phyloP scores from a whole-genome alignment of 53 echinoderm and acorn worm genomes.

The Mesocentrotus franciscanus region DNA sequence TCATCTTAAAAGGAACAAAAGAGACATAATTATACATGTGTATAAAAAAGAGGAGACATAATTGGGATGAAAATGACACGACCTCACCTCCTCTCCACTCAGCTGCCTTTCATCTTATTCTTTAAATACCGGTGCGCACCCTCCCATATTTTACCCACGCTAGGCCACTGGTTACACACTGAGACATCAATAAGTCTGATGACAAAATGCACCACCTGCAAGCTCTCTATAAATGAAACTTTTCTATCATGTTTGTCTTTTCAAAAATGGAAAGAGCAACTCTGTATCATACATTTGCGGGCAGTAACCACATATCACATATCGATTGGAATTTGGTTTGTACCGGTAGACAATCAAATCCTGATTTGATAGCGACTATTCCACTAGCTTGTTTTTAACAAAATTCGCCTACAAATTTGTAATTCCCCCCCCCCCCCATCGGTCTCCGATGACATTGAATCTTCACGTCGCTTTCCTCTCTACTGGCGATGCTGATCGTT shows the following conservation, averaged over 20 bases:
- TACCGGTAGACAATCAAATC: neutral
- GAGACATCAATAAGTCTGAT: neutral
- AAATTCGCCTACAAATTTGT: neutral
- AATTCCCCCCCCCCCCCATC: neutral
- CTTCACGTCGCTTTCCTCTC: neutral
- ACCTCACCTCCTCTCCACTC: no score
- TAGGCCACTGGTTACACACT: neutral
- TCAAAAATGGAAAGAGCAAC: neutral
- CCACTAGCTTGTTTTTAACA: neutral
- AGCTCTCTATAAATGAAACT: neutral
- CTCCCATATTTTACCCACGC: neutral
- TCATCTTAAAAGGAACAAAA: no score
- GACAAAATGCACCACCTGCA: neutral
- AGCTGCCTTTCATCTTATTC: neutral
- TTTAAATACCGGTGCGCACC: neutral
- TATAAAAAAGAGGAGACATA: no score
- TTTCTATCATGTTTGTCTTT: neutral
- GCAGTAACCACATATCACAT: neutral
- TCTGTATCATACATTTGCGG: neutral
- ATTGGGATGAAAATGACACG: no score
- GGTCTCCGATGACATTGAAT: neutral
- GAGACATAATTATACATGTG: no score
- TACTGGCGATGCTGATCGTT: neutral
- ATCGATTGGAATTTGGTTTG: neutral
- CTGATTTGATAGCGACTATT: neutral